phyloP scores from a whole-genome alignment of 2,797 vertebrate species.

The Loriculus beryllinus region DNA sequence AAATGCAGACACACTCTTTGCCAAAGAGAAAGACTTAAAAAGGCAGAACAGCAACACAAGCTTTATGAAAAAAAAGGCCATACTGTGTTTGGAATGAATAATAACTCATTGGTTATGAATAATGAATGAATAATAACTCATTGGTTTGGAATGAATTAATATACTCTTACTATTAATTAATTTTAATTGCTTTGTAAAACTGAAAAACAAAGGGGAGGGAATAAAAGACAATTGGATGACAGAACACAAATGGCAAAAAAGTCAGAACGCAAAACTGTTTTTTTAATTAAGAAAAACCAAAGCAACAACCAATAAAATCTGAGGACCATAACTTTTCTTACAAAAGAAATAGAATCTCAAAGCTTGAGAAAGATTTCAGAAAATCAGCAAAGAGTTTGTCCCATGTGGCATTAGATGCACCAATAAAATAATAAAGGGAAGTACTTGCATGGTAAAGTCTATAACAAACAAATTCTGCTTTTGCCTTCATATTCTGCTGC shows the following conservation, averaged over 20 bases:
- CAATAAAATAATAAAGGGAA: not conserved
- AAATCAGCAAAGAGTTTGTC: not conserved
- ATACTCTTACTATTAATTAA: not conserved
- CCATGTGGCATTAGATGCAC: not conserved
- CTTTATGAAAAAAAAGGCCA: not conserved
- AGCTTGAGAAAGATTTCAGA: not conserved
- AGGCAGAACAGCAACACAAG: not conserved
- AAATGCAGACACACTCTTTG: not conserved
- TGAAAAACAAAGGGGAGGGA: not conserved
- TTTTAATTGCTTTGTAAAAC: not conserved
- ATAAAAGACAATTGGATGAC: not conserved
- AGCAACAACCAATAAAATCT: not conserved
- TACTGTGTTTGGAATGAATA: not conserved
- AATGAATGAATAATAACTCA: no score
- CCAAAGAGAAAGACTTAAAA: not conserved
- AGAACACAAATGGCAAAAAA: not conserved
- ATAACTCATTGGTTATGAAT: no score
- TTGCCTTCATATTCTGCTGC: not conserved
- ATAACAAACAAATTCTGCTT: not conserved
- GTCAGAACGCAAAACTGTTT: not conserved
- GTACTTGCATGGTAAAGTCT: not conserved
- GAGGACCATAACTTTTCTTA: not conserved
- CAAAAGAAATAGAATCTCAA: not conserved
- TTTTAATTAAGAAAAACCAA: not conserved
- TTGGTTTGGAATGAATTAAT: not conserved